Percentiles rank a stretch among this genome's conserved stretches.
phyloP scores from a whole-genome alignment of 2,797 vertebrate genomes.

The Triplophysa yarkandensis region DNA sequence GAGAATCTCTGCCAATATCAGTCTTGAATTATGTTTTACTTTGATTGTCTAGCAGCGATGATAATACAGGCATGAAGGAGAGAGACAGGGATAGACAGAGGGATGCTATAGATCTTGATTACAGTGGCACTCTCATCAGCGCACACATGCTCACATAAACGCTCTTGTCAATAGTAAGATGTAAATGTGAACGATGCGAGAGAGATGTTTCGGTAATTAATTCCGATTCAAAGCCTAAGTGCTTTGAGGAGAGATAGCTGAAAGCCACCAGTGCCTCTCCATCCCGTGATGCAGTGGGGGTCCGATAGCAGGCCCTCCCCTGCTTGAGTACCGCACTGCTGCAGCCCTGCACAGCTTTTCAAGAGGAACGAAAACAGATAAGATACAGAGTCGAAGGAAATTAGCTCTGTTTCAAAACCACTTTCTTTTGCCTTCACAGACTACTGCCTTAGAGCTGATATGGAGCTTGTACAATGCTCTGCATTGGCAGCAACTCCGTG shows the following conservation, averaged over 20 bases:
- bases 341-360: background rate
- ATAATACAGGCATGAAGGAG: background rate
- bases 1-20: constrained; percentile 41
- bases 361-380: background rate
- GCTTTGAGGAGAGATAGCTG: constrained; percentile 39
- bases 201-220: constrained; percentile 41
- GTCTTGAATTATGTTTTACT: constrained; percentile 45
- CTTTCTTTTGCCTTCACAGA: background rate
- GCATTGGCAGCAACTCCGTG: background rate
- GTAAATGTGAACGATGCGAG: constrained; percentile 35
- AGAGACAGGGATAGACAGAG: background rate
- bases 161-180: constrained; percentile 44
- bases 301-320: constrained; percentile 13
- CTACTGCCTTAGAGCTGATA: background rate
- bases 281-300: constrained; percentile 29
- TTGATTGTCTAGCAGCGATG: constrained; percentile 37
- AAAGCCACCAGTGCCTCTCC: background rate
- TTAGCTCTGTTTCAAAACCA: background rate
- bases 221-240: constrained; percentile 30
- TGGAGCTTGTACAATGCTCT: background rate
- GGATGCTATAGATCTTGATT: constrained; percentile 40
- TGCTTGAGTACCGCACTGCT: background rate
- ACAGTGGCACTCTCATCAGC: constrained; percentile 46
- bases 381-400: constrained; percentile 3
- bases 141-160: constrained; percentile 34